These are phyloP conservation scores for Chrysomallon squamiferum DNA, from an alignment of 1,140 invertebrate genomes.

Conservation along the genomic window DNA sequence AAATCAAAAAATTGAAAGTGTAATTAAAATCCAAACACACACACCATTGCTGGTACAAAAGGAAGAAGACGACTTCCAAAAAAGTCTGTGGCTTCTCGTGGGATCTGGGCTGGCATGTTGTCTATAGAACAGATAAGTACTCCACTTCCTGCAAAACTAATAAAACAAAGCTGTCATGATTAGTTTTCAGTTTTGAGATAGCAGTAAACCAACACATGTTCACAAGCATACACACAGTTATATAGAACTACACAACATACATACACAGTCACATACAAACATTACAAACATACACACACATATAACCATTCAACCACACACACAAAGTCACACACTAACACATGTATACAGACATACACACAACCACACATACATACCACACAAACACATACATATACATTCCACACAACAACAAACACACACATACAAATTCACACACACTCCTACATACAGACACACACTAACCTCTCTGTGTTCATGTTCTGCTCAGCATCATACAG, in stretches of 20 bases:
- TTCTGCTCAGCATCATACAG: slow-evolving; percentile 98
- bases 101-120: slow-evolving; percentile 99
- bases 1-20: too few species aligned
- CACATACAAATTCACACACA: too few species aligned
- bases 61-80: slow-evolving; percentile 94
- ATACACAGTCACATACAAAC: too few species aligned
- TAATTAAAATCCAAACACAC: slow-evolving; percentile 24
- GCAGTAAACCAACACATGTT: background rate
- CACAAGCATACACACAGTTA: background rate
- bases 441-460: too few species aligned
- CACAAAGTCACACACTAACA: too few species aligned
- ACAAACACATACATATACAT: too few species aligned
- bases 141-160: slow-evolving; percentile 93
- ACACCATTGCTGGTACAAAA: slow-evolving; percentile 84
- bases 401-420: too few species aligned
- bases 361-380: too few species aligned
- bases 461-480: slow-evolving; percentile 89
- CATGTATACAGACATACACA: too few species aligned
- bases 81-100: slow-evolving; percentile 95
- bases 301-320: too few species aligned
- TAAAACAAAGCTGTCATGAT: slow-evolving; percentile 14
- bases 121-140: slow-evolving; percentile 98
- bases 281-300: too few species aligned
- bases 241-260: background rate
- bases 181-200: background rate